Conservation (phyloP, 2,113 vertebrate species). For the Merops nubicus region DNA sequence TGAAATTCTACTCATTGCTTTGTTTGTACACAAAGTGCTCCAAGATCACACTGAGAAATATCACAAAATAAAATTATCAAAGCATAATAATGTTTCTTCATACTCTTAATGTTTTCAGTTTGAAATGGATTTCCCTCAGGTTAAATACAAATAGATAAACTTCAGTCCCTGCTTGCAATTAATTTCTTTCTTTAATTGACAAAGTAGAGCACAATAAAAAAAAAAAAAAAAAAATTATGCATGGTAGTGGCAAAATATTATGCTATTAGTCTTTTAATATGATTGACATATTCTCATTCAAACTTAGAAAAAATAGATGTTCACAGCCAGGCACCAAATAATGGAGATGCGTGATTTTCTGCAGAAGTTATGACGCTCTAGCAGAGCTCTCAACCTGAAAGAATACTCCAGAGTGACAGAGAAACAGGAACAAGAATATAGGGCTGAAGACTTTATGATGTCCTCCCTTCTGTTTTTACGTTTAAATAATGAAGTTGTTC, state of each 20-base stretch:
- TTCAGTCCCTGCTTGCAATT: neutral
- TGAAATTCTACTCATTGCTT: neutral
- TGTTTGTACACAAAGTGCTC: neutral
- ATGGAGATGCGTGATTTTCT: neutral
- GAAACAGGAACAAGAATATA: neutral
- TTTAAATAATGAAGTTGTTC: neutral
- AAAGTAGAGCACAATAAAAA: neutral
- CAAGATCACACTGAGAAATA: neutral
- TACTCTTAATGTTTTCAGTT: neutral
- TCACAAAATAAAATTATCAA: neutral
- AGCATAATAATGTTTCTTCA: neutral
- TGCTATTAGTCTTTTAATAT: neutral
- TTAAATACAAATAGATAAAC: neutral
- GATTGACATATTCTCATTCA: neutral
- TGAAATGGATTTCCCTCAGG: neutral
- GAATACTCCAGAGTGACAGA: neutral
- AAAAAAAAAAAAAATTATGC: neutral
- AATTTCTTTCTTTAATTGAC: neutral
- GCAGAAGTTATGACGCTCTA: neutral
- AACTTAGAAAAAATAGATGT: neutral
- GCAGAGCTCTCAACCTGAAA: neutral
- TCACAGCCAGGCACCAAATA: neutral
- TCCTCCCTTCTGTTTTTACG: neutral
- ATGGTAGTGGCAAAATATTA: neutral
- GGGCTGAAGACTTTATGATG: neutral